A percentile compares a stretch with the other conserved stretches of the same genome.
These are phyloP conservation scores for Apodemia duryi DNA, from an alignment of 2,888 invertebrate species.

Conservation along the genomic window DNA sequence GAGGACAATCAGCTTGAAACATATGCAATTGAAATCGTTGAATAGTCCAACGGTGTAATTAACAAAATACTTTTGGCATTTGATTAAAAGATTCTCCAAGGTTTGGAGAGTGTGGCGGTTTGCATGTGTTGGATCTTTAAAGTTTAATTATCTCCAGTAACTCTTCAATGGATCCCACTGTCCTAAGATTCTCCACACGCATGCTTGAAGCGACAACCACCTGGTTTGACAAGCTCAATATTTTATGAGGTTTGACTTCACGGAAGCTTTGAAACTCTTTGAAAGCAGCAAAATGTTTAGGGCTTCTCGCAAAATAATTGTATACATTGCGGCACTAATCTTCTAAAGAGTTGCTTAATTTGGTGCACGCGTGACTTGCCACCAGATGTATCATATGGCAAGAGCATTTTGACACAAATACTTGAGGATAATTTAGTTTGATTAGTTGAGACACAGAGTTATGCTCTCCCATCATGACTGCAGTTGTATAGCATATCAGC, in stretches of 20 bases:
- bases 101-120: too few relatives aligned
- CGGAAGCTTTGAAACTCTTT: constrained; percentile 23
- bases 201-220: constrained; percentile 17
- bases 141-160: too few relatives aligned
- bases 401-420: constrained; percentile 24
- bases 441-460: constrained; percentile 2
- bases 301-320: constrained; percentile 25
- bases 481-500: constrained; percentile 20
- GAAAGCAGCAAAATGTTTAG: constrained; percentile 26
- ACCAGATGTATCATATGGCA: constrained; percentile 27
- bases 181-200: background rate
- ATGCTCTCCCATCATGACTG: constrained; percentile 23
- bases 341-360: constrained; percentile 25
- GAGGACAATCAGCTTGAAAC: too few relatives aligned
- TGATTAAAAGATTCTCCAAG: too few relatives aligned
- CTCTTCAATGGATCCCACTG: background rate
- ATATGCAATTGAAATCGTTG: too few relatives aligned
- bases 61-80: too few relatives aligned
- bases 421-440: constrained; percentile 13
- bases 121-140: too few relatives aligned
- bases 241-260: constrained; percentile 23
- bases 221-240: constrained; percentile 27
- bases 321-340: constrained; percentile 26
- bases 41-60: too few relatives aligned
- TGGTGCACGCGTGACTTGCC: constrained; percentile 25